phyloP scores from a whole-genome alignment of 2,888 invertebrate genomes.

The Cheilosia impressa region DNA sequence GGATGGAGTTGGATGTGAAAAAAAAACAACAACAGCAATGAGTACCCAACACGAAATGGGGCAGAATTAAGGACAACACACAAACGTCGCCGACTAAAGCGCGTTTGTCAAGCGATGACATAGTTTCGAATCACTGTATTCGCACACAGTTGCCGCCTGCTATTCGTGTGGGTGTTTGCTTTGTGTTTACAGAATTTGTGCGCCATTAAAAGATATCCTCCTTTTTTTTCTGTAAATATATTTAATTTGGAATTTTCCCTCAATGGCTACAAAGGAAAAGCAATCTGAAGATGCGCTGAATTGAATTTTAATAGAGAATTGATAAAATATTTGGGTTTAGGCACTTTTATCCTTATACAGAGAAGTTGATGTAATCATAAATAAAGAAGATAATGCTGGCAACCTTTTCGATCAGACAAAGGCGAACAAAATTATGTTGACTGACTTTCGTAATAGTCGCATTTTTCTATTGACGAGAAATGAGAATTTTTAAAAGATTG shows the following conservation, averaged over 20 bases:
- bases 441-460: too few relatives aligned
- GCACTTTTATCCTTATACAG: not conserved
- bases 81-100: constrained; percentile 19
- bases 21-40: constrained; percentile 4
- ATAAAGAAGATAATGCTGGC: not conserved
- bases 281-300: not conserved
- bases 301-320: not conserved
- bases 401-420: too few relatives aligned
- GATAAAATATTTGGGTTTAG: not conserved
- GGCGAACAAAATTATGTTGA: too few relatives aligned
- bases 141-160: constrained; percentile 1
- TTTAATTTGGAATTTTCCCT: constrained; percentile 27
- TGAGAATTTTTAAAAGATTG: too few relatives aligned
- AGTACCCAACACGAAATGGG: constrained; percentile 41
- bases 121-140: constrained; percentile 49
- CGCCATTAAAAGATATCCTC: constrained; percentile 41
- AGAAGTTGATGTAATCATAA: not conserved
- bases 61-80: constrained; percentile 47
- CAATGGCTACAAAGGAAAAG: not conserved
- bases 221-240: constrained; percentile 22
- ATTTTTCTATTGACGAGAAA: too few relatives aligned
- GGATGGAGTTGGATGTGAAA: not conserved
- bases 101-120: constrained; percentile 54
- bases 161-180: constrained; percentile 3
- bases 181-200: constrained; percentile 46